Percentiles rank a stretch among this genome's conserved stretches.
phyloP scores from a whole-genome alignment of 92 coral and sea anemone species.

The Diadumene lineata region DNA sequence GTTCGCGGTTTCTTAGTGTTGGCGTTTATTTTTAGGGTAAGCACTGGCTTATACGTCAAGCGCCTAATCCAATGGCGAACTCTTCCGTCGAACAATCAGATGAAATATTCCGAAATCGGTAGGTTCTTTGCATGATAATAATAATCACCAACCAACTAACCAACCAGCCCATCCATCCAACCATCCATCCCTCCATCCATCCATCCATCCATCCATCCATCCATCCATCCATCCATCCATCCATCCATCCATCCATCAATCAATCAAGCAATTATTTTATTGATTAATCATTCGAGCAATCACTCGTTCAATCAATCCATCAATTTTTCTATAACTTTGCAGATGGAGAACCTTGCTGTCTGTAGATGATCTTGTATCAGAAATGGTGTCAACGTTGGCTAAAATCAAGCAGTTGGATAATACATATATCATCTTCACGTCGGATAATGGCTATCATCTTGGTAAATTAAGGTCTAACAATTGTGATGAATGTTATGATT shows the following conservation, averaged over 20 bases:
- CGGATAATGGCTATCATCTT: constrained; percentile 82
- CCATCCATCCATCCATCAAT: too few relatives aligned
- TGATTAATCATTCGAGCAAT: not conserved
- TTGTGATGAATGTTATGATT: too few relatives aligned
- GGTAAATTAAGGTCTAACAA: constrained; percentile 33
- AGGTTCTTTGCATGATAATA: not conserved
- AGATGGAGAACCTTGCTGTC: constrained; percentile 82
- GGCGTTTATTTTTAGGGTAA: constrained; percentile 57
- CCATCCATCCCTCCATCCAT: too few relatives aligned
- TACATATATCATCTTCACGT: constrained; percentile 71
- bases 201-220: too few relatives aligned
- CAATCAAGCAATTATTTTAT: too few relatives aligned
- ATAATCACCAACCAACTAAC: too few relatives aligned
- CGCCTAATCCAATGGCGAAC: constrained; percentile 73
- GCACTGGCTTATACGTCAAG: constrained; percentile 73
- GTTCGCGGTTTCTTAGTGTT: too few relatives aligned
- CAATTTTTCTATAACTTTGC: too few relatives aligned
- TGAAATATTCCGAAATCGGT: constrained; percentile 66
- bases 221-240: too few relatives aligned
- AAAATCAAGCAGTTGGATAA: constrained; percentile 59
- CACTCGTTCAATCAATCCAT: not conserved
- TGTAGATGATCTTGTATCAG: constrained; percentile 79
- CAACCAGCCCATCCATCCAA: too few relatives aligned
- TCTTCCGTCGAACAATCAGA: constrained; percentile 67
- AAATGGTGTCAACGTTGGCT: constrained; percentile 48